Conservation (phyloP, 2,888 invertebrate species). For the Plemyria rubiginata region DNA sequence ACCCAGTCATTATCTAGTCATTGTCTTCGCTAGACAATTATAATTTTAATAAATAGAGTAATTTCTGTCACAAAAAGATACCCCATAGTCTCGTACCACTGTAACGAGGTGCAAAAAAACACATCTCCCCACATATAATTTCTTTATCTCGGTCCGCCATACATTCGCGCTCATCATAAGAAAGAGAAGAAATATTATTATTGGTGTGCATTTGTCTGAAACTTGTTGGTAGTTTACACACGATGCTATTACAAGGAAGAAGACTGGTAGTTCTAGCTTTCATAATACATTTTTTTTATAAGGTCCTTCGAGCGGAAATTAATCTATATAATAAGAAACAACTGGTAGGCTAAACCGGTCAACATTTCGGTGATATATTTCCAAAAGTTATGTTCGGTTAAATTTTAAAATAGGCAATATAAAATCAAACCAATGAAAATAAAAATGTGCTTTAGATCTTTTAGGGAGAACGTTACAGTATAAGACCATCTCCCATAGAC, state of each 20-base stretch:
- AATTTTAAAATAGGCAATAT: no score
- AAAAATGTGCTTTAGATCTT: no score
- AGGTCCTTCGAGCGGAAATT: no score
- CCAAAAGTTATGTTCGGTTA: neutral
- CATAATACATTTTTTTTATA: no score
- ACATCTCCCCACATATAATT: slow-evolving; percentile 58
- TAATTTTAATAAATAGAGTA: slow-evolving; percentile 32
- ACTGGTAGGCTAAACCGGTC: no score
- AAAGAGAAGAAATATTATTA: slow-evolving; percentile 64
- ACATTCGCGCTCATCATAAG: slow-evolving; percentile 72
- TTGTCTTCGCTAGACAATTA: neutral
- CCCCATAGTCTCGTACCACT: slow-evolving; percentile 22
- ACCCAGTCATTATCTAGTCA: neutral
- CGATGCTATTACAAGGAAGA: neutral
- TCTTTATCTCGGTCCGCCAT: slow-evolving; percentile 75
- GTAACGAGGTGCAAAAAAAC: slow-evolving; percentile 47
- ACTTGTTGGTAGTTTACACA: slow-evolving; percentile 21
- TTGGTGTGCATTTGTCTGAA: slow-evolving; percentile 49
- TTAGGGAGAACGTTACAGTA: no score
- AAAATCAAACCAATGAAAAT: no score
- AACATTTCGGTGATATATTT: no score
- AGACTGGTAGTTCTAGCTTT: no score
- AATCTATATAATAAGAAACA: no score
- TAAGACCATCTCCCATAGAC: no score
- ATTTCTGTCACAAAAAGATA: slow-evolving; percentile 30